A percentile compares a stretch with the other conserved stretches of the same genome.
phyloP scores from a whole-genome alignment of 2,113 vertebrate genomes.

The Dasyprocta punctata region DNA sequence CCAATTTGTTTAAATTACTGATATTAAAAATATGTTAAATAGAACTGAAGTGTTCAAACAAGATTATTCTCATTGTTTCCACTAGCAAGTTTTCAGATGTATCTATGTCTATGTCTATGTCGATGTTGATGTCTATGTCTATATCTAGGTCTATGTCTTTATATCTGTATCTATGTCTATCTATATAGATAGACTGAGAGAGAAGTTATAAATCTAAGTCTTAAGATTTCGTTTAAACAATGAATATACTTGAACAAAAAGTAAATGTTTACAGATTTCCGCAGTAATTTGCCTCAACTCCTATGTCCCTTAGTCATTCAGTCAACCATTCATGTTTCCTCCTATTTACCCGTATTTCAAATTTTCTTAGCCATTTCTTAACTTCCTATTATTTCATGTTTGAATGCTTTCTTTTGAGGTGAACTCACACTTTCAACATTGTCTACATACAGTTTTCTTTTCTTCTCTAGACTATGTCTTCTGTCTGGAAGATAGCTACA shows the following conservation, averaged over 20 bases:
- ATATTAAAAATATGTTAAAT: slow-evolving; percentile 5
- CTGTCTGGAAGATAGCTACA: background rate
- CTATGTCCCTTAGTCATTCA: background rate
- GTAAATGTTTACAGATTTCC: background rate
- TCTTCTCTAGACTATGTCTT: background rate
- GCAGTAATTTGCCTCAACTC: background rate
- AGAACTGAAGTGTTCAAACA: background rate
- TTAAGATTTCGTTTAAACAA: background rate
- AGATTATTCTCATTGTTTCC: background rate
- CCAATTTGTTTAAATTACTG: background rate
- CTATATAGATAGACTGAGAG: too few relatives aligned
- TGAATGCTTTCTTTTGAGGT: background rate
- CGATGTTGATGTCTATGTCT: too few relatives aligned
- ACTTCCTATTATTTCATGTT: background rate
- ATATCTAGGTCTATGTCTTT: too few relatives aligned
- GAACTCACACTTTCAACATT: background rate
- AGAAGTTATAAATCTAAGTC: too few relatives aligned
- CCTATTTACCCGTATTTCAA: background rate
- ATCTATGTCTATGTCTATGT: too few relatives aligned
- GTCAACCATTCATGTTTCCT: background rate
- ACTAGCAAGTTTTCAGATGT: background rate
- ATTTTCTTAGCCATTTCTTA: background rate
- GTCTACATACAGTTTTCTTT: background rate
- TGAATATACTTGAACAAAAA: background rate
- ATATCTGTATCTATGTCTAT: too few relatives aligned